phyloP scores from a whole-genome alignment of 2,797 vertebrate genomes.

The Masticophis lateralis region DNA sequence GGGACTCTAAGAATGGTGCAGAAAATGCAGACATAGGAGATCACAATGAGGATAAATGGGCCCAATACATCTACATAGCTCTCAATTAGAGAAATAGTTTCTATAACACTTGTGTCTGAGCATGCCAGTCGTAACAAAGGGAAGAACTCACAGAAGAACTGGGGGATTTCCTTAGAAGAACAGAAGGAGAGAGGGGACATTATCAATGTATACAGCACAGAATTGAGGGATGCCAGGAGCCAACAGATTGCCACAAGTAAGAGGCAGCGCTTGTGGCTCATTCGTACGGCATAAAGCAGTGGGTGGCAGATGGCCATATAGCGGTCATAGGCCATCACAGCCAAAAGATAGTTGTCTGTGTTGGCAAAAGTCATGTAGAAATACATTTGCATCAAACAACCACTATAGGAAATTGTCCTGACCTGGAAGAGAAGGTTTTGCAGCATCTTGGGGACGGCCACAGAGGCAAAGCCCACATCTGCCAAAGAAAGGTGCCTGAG shows the following conservation, averaged over 20 bases:
- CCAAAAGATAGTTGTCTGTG: slow-evolving; percentile 68
- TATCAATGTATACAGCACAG: slow-evolving; percentile 44
- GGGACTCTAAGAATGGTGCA: slow-evolving; percentile 40
- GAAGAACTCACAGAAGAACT: slow-evolving; percentile 57
- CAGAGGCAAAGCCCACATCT: slow-evolving; percentile 53
- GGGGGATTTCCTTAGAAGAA: slow-evolving; percentile 27
- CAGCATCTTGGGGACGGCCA: slow-evolving; percentile 36
- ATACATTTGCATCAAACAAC: slow-evolving; percentile 66
- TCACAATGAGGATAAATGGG: slow-evolving; percentile 41
- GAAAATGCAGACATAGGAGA: slow-evolving; percentile 34
- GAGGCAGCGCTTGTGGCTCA: slow-evolving; percentile 50
- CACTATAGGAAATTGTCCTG: slow-evolving; percentile 37
- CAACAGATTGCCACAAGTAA: slow-evolving; percentile 24
- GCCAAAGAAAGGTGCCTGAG: slow-evolving; percentile 50
- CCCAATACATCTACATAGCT: slow-evolving; percentile 34
- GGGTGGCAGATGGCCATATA: slow-evolving; percentile 69
- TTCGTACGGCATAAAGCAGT: slow-evolving; percentile 59
- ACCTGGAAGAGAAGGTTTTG: slow-evolving; percentile 36
- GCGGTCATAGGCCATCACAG: slow-evolving; percentile 67
- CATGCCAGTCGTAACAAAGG: slow-evolving; percentile 44
- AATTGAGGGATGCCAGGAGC: slow-evolving; percentile 28
- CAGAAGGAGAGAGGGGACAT: slow-evolving; percentile 39
- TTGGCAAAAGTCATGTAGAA: slow-evolving; percentile 68
- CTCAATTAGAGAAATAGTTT: slow-evolving; percentile 26
- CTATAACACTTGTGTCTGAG: slow-evolving; percentile 35